Conservation (phyloP, 2,888 invertebrate species). For the Hirudinaria manillensis region DNA sequence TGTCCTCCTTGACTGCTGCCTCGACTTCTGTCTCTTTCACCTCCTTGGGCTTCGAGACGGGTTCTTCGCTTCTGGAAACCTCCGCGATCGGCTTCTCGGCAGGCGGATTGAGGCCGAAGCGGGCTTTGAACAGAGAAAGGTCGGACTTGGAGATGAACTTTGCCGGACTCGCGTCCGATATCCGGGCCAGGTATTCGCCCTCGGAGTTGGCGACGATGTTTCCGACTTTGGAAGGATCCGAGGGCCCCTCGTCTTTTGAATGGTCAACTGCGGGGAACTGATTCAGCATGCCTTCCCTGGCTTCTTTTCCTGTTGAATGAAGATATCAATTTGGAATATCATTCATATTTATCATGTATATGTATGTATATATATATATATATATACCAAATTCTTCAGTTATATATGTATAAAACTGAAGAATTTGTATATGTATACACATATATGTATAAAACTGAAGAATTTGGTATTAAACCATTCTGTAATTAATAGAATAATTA, state of each 20-base stretch:
- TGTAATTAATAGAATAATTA: too few species aligned
- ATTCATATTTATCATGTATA: too few species aligned
- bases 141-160: slow-evolving; percentile 8
- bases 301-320: slow-evolving; percentile 5
- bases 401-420: too few species aligned
- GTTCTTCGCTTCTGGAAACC: not conserved
- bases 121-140: not conserved
- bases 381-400: too few species aligned
- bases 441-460: too few species aligned
- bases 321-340: not conserved
- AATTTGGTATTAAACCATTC: too few species aligned
- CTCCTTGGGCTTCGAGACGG: not conserved
- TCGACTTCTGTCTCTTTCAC: not conserved
- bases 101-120: not conserved
- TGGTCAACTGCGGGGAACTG: not conserved
- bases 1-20: slow-evolving; percentile 1
- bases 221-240: not conserved
- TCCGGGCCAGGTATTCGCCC: not conserved
- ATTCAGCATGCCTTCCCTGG: not conserved
- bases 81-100: not conserved
- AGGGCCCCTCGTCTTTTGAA: not conserved
- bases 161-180: not conserved
- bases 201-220: not conserved
- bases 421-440: too few species aligned
- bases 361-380: too few species aligned